Percentiles rank a stretch among this genome's conserved stretches.
Evolutionary conservation across 2,113 vertebrate genomes (phyloP).

Genomic region (Strigops habroptila): DNA sequence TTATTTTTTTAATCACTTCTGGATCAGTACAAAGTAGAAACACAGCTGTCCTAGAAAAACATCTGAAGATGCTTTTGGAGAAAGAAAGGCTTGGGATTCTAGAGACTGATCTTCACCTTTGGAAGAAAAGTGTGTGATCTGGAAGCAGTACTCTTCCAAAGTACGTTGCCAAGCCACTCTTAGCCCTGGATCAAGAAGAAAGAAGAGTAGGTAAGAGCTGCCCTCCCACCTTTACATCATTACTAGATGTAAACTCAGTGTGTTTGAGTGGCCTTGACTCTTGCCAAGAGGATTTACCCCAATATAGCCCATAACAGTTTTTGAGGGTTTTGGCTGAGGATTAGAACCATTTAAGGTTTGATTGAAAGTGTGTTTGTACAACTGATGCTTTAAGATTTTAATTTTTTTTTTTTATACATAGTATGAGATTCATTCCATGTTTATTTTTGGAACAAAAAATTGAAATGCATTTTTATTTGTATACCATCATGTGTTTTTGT

Average conservation of each 20-base stretch:
- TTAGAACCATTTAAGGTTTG: neutral
- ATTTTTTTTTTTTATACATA: neutral
- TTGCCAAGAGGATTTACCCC: neutral
- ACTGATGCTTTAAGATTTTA: neutral
- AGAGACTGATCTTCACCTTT: neutral
- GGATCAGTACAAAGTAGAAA: neutral
- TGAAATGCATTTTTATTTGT: neutral
- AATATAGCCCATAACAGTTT: neutral
- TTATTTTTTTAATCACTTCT: neutral
- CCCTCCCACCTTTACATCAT: neutral
- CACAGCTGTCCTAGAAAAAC: neutral
- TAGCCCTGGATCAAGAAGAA: neutral
- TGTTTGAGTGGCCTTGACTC: rapidly evolving
- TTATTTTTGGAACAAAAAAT: neutral
- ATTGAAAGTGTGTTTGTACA: neutral
- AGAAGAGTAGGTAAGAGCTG: neutral
- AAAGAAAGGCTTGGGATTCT: neutral
- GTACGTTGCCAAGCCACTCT: neutral
- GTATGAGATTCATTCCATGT: neutral
- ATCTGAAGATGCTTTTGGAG: neutral
- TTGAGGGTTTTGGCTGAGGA: neutral
- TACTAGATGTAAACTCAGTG: neutral
- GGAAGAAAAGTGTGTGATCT: neutral
- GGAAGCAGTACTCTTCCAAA: neutral
- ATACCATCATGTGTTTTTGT: neutral